Evolutionary conservation across 2,113 vertebrate genomes (phyloP).

Genomic region (Monopterus albus): DNA sequence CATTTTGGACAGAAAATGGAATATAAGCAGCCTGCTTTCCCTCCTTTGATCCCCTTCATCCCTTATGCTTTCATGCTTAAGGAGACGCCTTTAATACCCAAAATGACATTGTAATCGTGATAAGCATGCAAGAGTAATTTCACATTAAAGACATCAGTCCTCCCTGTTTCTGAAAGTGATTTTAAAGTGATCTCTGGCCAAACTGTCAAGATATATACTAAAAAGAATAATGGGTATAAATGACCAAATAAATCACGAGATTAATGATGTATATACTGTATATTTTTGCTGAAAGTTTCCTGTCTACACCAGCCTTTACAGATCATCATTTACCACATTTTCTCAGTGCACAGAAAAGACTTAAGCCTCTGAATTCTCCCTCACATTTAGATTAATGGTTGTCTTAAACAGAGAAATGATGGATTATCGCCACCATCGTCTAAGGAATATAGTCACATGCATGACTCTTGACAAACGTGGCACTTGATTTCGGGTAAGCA

Average conservation of each 20-base stretch:
- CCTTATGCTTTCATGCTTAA: conserved; percentile 57
- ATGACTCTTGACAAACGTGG: neutral
- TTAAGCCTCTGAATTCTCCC: neutral
- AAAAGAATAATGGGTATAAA: neutral
- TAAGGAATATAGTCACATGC: neutral
- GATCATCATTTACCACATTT: no score
- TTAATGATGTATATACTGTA: no score
- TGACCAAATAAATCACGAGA: neutral
- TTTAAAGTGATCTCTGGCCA: neutral
- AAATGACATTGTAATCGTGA: conserved; percentile 59
- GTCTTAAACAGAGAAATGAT: conserved; percentile 22
- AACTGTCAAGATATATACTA: neutral
- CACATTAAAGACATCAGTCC: conserved; percentile 40
- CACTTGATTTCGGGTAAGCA: neutral
- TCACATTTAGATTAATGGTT: conserved; percentile 8
- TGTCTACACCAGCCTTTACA: neutral
- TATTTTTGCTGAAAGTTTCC: neutral
- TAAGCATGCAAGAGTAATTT: conserved; percentile 54
- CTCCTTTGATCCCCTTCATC: conserved; percentile 43
- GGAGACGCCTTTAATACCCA: conserved; percentile 53
- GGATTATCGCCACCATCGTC: conserved; percentile 30
- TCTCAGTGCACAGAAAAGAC: neutral
- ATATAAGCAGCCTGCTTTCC: conserved; percentile 37
- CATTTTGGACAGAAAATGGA: conserved; percentile 41
- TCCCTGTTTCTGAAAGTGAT: conserved; percentile 12